phyloP scores from a whole-genome alignment of 2,797 vertebrate species.

The Gymnodraco acuticeps region DNA sequence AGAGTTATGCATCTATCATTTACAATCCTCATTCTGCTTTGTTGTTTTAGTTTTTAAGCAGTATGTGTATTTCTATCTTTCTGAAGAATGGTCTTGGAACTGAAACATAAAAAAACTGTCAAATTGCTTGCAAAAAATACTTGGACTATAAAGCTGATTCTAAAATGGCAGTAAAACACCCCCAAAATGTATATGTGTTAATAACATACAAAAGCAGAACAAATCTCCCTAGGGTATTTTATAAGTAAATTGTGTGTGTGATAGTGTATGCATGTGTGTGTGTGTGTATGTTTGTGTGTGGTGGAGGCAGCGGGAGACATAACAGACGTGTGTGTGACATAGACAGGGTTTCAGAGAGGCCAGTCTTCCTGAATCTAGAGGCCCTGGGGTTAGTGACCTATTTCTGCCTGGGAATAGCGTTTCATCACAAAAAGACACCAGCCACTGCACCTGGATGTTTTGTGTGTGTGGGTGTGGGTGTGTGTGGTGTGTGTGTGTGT shows the following conservation, averaged over 20 bases:
- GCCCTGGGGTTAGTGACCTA: slow-evolving; percentile 76
- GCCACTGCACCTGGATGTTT: slow-evolving; percentile 69
- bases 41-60: neutral
- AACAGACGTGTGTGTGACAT: no score
- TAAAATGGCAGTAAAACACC: slow-evolving; percentile 6
- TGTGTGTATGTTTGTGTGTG: no score
- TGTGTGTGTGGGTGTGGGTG: slow-evolving; percentile 19
- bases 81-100: slow-evolving; percentile 8
- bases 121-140: neutral
- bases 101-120: slow-evolving; percentile 1
- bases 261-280: neutral
- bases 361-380: slow-evolving; percentile 57
- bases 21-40: neutral
- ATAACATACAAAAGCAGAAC: slow-evolving; percentile 3
- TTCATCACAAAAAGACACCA: slow-evolving; percentile 76
- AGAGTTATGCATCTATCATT: neutral
- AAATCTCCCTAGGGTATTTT: slow-evolving; percentile 18
- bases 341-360: slow-evolving; percentile 40
- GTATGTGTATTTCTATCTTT: slow-evolving; percentile 1
- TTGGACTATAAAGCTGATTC: slow-evolving; percentile 4
- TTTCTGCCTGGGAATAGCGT: slow-evolving; percentile 75
- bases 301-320: no score
- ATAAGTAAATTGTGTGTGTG: slow-evolving; percentile 19
- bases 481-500: no score
- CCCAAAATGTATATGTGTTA: neutral